Evolutionary conservation across 2,888 invertebrate genomes (phyloP), one percentile per base, ranked within the genome.

Genomic region (Leucania comma): DNA sequence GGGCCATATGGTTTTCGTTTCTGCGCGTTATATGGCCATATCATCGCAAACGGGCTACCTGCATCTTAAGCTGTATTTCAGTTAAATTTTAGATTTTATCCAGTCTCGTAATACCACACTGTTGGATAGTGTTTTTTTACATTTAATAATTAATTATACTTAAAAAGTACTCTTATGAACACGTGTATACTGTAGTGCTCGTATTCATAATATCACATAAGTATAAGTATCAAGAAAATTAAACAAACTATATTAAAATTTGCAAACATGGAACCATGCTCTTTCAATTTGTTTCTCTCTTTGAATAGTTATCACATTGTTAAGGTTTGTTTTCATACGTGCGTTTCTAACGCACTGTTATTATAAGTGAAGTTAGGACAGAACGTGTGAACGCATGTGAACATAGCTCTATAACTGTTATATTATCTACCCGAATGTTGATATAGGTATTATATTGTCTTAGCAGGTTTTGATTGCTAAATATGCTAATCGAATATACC

Each of bases 281-380:
- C n/a, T 46, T 12, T 24, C 10, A 38, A 57, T 35, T 50, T 5
- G 5, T 26, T 22, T 69, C 35, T 59, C 9, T 53, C 51, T 72
- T 22, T 53, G 57, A 38, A 53, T 46, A 3, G 26, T 35, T 54
- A 24, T 46, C 46, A 53, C 35, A 68, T 54, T 29, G 58, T 54
- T 38, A 38, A 4, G 35, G 29, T 26, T 46, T 67, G 62, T 63
- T 63, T 51, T 50, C 51, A 35, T 24, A 68, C 42, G 54, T 12
- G 3, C 26, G 29, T 24, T 35, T 51, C 6, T 58, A 32, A 32
- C 42, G 58, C 20, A 54, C 46, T 63, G 42, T 60, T 42, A 42
- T 32, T n/a, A 56, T 32, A 10, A 57, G 54, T 46, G 32, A 0
- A 46, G n/a, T 63, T 22, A 46, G 24, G 26, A 61, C 42, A 26